phyloP scores from a whole-genome alignment of 1,140 invertebrate genomes.

The Vanessa atalanta region DNA sequence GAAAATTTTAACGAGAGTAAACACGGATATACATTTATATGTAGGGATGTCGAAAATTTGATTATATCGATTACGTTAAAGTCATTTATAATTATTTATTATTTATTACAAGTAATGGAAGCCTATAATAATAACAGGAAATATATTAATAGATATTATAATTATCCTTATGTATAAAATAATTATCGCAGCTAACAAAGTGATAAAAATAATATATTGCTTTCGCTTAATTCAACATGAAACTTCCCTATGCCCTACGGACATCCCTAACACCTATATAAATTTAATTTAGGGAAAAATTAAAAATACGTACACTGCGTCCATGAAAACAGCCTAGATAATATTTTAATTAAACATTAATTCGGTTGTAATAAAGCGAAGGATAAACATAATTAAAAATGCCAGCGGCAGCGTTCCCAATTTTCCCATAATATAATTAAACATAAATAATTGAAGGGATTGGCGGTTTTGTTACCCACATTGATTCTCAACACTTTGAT shows the following conservation, averaged over 20 bases:
- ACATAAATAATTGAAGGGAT: conserved; percentile 43
- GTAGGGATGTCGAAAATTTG: not conserved
- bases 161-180: no score
- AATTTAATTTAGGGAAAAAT: conserved; percentile 29
- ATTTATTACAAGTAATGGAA: no score
- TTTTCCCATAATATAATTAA: conserved; percentile 49
- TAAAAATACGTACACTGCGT: conserved; percentile 19
- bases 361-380: conserved; percentile 48
- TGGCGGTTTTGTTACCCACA: not conserved
- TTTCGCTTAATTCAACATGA: not conserved
- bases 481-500: not conserved
- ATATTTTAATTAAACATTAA: conserved; percentile 54
- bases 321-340: conserved; percentile 39
- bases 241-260: not conserved
- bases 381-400: conserved; percentile 61
- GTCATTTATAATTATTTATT: no score
- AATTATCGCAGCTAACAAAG: not conserved
- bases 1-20: conserved; percentile 2
- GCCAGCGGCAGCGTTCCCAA: conserved; percentile 42
- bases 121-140: no score
- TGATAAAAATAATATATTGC: not conserved
- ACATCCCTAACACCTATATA: conserved; percentile 14
- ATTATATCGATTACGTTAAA: no score
- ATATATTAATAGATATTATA: no score
- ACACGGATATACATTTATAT: not conserved